Base-by-base conservation (phyloP, 1,140 invertebrate species). In the Papilio dardanus region DNA sequence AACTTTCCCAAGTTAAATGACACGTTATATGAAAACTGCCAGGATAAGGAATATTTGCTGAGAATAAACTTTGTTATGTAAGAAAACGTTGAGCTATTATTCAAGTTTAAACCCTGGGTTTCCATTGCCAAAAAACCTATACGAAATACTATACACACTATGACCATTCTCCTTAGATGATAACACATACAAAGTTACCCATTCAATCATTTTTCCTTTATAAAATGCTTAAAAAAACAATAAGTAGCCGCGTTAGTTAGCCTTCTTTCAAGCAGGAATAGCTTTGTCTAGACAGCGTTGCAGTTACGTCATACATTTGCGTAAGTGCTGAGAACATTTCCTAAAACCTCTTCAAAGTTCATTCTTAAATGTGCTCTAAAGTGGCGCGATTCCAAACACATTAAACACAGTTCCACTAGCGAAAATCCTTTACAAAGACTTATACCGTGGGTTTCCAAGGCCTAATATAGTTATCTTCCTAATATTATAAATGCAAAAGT, bases 281-380 rank as follows among this genome's bases (percentile, higher is more conserved):
- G 54, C 54, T 62, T 62, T 62, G 54, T 62, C 54, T 62, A 62
- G 54, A 62, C 54, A 24, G 54, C 3, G 54, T 30, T 62, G 24
- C 54, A 62, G 19, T 62, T 30, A 62, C 28, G 24, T 12, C 24
- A 5, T 62, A 62, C 24, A 62, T 62, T 62, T 28, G 24, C 3
- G 12, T 62, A 62, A 62, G 24, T 62, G 24, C 21, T 3, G 21
- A 16, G n/a, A n/a, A n/a, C 54, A n/a, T 28, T 62, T 30, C 54
- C 3, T 12, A 30, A 28, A 28, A 5, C 54, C 10, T 30, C 42
- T 16, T 62, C 24, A 28, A 28, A 28, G 54, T 62, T 62, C 21
- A 24, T 28, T 58, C 21, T 62, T 62, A 62, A 62, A 62, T 62
- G 54, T 12, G 1, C 30, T 62, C 54, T 28, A 62, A 62, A 62